phyloP scores from a whole-genome alignment of 2,113 vertebrate genomes.

The Microtus montanus region DNA sequence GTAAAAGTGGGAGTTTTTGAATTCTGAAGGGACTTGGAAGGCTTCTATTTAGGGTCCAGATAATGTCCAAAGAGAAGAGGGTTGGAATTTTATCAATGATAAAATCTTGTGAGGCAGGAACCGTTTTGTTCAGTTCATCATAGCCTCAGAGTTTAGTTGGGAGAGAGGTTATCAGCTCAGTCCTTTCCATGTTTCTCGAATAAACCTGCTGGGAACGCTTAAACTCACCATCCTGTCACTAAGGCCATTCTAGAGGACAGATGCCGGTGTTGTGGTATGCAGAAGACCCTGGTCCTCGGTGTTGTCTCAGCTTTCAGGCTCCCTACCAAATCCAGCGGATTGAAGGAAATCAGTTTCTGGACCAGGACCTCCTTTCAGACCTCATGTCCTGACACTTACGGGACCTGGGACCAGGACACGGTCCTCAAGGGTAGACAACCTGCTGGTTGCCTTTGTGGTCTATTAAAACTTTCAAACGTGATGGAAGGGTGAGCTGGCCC shows the following conservation, averaged over 20 bases:
- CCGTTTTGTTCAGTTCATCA: neutral
- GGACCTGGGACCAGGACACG: neutral
- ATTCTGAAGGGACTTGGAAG: neutral
- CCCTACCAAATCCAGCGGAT: neutral
- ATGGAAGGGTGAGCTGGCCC: neutral
- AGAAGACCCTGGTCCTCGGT: neutral
- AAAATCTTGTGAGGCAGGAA: neutral
- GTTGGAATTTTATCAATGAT: neutral
- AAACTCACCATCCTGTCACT: neutral
- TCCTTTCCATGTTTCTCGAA: neutral
- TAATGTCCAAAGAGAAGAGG: neutral
- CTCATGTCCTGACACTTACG: neutral
- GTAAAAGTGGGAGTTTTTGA: constrained; percentile 31
- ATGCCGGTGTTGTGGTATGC: neutral
- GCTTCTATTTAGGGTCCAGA: neutral
- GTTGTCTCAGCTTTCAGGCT: neutral
- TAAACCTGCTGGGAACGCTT: neutral
- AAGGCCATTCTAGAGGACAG: neutral
- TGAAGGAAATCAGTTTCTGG: neutral
- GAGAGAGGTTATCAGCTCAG: neutral
- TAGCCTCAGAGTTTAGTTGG: neutral
- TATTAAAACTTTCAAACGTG: neutral
- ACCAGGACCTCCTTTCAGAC: neutral
- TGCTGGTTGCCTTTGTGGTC: neutral
- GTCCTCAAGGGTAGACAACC: neutral